Evolutionary conservation across 2,113 vertebrate species (phyloP).

Genomic region (Phylloscopus whistleri): DNA sequence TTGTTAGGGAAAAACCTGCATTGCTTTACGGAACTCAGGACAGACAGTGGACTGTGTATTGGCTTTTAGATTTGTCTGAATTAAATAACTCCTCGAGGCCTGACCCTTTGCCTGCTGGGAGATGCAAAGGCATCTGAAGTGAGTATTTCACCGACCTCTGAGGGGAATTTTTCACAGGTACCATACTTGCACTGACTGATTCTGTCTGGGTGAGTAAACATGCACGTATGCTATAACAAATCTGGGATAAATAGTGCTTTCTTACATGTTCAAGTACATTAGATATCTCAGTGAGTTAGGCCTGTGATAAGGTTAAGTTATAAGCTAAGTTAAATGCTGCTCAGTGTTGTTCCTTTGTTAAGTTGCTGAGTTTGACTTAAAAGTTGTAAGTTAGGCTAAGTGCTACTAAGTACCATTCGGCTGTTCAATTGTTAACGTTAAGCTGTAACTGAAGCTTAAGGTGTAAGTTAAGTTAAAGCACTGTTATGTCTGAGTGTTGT

Average conservation of each 20-base stretch:
- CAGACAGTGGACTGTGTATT: neutral
- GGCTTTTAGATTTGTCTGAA: neutral
- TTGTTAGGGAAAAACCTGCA: neutral
- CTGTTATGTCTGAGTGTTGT: neutral
- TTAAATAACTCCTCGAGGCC: neutral
- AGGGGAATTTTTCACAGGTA: neutral
- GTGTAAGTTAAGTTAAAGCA: neutral
- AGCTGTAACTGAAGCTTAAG: neutral
- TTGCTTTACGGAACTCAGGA: neutral
- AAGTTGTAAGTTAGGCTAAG: neutral
- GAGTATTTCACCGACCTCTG: neutral
- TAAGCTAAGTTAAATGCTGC: neutral
- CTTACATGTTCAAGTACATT: neutral
- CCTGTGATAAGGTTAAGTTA: neutral
- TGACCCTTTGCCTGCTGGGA: neutral
- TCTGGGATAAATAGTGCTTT: neutral
- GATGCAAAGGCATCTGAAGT: neutral
- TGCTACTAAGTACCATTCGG: neutral
- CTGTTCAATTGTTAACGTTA: neutral
- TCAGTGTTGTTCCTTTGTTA: neutral
- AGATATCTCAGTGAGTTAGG: neutral
- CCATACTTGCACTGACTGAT: neutral
- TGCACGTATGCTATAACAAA: neutral
- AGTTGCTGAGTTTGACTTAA: too few relatives aligned
- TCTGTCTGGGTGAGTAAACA: accelerated